Conservation (phyloP, 1,140 invertebrate genomes). For the Nymphalis io region DNA sequence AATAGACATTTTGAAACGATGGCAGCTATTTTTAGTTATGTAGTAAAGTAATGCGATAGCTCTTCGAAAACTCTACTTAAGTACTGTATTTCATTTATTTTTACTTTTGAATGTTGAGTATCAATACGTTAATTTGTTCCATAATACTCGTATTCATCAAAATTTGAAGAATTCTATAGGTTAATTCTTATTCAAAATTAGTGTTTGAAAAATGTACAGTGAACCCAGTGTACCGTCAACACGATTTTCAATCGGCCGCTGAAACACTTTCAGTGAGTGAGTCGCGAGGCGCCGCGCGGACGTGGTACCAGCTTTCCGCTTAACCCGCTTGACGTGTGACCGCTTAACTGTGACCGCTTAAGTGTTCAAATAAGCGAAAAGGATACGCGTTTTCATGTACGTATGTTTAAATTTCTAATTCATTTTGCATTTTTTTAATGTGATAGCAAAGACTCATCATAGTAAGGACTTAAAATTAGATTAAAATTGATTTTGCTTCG, state of each 20-base stretch:
- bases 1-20: too few relatives aligned
- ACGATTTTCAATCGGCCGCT: conserved; percentile 12
- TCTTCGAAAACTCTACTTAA: too few relatives aligned
- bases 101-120: too few relatives aligned
- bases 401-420: neutral
- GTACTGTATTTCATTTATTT: too few relatives aligned
- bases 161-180: too few relatives aligned
- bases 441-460: neutral
- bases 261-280: conserved; percentile 36
- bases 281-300: conserved; percentile 20
- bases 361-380: conserved; percentile 11
- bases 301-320: neutral
- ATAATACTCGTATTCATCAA: too few relatives aligned
- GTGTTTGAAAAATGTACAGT: neutral
- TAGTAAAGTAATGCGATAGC: too few relatives aligned
- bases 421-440: neutral
- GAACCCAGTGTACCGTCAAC: conserved; percentile 14
- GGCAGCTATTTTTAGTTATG: too few relatives aligned
- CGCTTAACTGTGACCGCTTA: conserved; percentile 9
- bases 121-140: too few relatives aligned
- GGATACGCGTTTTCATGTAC: neutral
- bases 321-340: neutral
- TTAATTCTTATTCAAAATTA: neutral
- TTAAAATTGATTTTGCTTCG: too few relatives aligned
- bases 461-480: too few relatives aligned